phyloP scores from a whole-genome alignment of 2,797 vertebrate species.

The Halcyon smyrnensis region DNA sequence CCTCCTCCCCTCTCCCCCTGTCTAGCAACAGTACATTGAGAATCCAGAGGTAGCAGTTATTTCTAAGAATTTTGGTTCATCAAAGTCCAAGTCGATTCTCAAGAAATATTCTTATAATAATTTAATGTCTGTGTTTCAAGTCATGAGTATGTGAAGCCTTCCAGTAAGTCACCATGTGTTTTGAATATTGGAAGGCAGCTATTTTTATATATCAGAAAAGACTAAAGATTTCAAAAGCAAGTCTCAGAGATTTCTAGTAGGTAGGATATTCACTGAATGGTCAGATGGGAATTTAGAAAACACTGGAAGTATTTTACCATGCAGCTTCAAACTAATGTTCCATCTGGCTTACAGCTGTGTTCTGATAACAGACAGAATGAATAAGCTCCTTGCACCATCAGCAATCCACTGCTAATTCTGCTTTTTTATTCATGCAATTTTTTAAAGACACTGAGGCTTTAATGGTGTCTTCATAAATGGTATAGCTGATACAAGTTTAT shows the following conservation, averaged over 20 bases:
- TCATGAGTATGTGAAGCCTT: no score
- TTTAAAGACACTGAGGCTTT: background rate
- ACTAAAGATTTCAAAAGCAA: background rate
- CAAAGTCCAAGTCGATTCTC: no score
- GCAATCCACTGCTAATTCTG: background rate
- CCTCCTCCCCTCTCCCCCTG: no score
- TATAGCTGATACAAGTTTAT: background rate
- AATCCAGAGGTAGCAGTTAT: no score
- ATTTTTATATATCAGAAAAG: background rate
- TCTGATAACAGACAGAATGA: background rate
- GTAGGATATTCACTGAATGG: background rate
- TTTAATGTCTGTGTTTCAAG: no score
- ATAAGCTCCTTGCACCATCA: background rate
- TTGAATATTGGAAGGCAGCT: background rate
- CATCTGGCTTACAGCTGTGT: background rate
- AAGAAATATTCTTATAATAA: no score
- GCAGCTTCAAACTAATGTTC: background rate
- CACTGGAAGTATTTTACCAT: background rate
- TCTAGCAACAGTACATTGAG: no score
- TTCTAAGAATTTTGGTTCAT: no score
- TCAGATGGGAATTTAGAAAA: background rate
- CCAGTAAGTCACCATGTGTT: no score
- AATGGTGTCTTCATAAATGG: background rate
- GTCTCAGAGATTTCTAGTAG: background rate
- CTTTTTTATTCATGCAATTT: background rate